Percentiles rank a stretch among this genome's conserved stretches.
Conservation (phyloP, 2,113 vertebrate genomes). For the Anhinga rufa region DNA sequence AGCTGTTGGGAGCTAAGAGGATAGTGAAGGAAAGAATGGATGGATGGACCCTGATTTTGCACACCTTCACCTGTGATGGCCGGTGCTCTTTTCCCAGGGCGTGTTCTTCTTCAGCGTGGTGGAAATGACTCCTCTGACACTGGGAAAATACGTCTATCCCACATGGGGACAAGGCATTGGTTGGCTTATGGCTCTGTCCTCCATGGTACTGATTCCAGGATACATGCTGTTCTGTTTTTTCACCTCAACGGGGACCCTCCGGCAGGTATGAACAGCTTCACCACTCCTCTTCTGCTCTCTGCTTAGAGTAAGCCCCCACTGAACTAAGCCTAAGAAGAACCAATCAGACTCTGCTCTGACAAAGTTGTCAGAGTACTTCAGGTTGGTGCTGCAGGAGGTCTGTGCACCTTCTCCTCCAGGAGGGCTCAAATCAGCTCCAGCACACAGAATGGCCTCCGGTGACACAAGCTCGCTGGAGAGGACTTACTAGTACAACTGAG, state of each 20-base stretch:
- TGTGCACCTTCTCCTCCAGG: neutral
- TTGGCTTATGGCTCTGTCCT: conserved; percentile 87
- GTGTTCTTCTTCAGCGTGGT: conserved; percentile 89
- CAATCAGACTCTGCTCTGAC: neutral
- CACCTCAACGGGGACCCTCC: conserved; percentile 72
- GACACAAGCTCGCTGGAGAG: rapidly evolving
- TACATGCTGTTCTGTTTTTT: conserved; percentile 83
- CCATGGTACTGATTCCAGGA: conserved; percentile 86
- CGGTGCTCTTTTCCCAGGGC: conserved; percentile 52
- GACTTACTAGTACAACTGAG: neutral
- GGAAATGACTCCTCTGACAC: conserved; percentile 86
- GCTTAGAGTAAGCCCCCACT: neutral
- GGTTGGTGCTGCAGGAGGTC: neutral
- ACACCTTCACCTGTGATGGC: neutral
- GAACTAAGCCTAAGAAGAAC: neutral
- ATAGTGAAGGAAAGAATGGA: neutral
- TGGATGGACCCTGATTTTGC: neutral
- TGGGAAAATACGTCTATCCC: conserved; percentile 85
- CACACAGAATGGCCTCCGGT: rapidly evolving
- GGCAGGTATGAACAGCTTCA: conserved; percentile 61
- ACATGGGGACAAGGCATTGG: conserved; percentile 86
- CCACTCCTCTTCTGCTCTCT: neutral
- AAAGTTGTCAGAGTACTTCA: neutral
- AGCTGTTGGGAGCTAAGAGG: neutral
- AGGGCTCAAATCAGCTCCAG: neutral